A percentile compares a stretch with the other conserved stretches of the same genome.
phyloP scores from a whole-genome alignment of 1,140 invertebrate species.

The Drosophila oshimai region DNA sequence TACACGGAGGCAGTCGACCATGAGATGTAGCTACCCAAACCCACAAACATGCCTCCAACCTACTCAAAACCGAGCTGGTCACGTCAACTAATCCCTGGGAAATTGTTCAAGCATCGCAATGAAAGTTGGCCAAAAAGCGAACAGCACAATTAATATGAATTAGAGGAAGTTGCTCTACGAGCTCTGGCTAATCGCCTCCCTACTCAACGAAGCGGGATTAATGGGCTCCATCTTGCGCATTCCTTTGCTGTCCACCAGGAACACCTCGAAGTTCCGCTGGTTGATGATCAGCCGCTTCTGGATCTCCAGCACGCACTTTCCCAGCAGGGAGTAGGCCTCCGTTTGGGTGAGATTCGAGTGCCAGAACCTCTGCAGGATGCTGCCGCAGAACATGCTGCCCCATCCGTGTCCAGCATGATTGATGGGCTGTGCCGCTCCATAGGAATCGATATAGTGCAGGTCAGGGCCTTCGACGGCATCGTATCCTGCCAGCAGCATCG shows the following conservation, averaged over 20 bases:
- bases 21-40: constrained; percentile 39
- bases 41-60: background rate
- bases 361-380: constrained; percentile 96
- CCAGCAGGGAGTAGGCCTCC: constrained; percentile 92
- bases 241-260: constrained; percentile 93
- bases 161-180: background rate
- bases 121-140: constrained; percentile 30
- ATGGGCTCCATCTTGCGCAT: constrained; percentile 88
- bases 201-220: constrained; percentile 75
- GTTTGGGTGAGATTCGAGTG: constrained; percentile 89
- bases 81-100: constrained; percentile 38
- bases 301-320: constrained; percentile 94
- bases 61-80: constrained; percentile 2
- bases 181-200: constrained; percentile 6
- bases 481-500: constrained; percentile 84
- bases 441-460: constrained; percentile 95
- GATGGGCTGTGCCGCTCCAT: constrained; percentile 91
- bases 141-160: constrained; percentile 20
- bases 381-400: constrained; percentile 95
- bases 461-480: constrained; percentile 89
- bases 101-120: constrained; percentile 6
- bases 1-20: constrained; percentile 59
- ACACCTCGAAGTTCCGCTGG: constrained; percentile 94
- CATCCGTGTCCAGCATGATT: constrained; percentile 97
- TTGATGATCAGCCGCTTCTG: constrained; percentile 95